phyloP scores from a whole-genome alignment of 2,888 invertebrate species.

The Drosophila pseudotakahashii region DNA sequence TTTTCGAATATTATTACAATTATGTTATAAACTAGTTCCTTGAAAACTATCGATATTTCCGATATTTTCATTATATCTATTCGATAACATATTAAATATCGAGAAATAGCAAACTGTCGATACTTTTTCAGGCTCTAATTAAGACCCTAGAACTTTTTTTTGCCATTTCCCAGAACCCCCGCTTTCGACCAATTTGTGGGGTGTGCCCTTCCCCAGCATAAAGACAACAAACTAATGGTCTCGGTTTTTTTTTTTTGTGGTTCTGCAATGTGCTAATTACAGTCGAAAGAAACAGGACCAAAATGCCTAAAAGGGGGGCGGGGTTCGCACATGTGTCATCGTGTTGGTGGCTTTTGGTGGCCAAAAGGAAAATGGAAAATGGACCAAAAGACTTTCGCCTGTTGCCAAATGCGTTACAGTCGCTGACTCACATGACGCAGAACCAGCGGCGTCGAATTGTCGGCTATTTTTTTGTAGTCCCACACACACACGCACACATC shows the following conservation, averaged over 20 bases:
- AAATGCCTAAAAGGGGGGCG: slow-evolving; percentile 6
- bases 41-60: too few species aligned
- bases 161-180: too few species aligned
- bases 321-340: slow-evolving; percentile 27
- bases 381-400: slow-evolving; percentile 55
- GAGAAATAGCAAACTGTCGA: too few species aligned
- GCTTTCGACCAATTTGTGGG: slow-evolving; percentile 25
- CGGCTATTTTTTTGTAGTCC: slow-evolving; percentile 56
- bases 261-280: slow-evolving; percentile 75
- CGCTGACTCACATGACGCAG: slow-evolving; percentile 79
- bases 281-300: slow-evolving; percentile 63
- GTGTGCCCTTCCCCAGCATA: slow-evolving; percentile 23
- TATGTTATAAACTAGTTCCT: too few species aligned
- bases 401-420: slow-evolving; percentile 70
- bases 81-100: too few species aligned
- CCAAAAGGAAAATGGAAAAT: slow-evolving; percentile 35
- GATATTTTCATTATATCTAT: too few species aligned
- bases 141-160: too few species aligned
- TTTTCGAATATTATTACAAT: too few species aligned
- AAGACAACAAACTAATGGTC: slow-evolving; percentile 39
- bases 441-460: slow-evolving; percentile 68
- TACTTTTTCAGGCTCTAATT: too few species aligned
- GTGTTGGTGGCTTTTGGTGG: slow-evolving; percentile 46
- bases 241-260: slow-evolving; percentile 35
- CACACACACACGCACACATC: slow-evolving; percentile 15